These are phyloP conservation scores for Coilia nasus DNA, from an alignment of 2,797 vertebrate genomes.

Conservation along the genomic window DNA sequence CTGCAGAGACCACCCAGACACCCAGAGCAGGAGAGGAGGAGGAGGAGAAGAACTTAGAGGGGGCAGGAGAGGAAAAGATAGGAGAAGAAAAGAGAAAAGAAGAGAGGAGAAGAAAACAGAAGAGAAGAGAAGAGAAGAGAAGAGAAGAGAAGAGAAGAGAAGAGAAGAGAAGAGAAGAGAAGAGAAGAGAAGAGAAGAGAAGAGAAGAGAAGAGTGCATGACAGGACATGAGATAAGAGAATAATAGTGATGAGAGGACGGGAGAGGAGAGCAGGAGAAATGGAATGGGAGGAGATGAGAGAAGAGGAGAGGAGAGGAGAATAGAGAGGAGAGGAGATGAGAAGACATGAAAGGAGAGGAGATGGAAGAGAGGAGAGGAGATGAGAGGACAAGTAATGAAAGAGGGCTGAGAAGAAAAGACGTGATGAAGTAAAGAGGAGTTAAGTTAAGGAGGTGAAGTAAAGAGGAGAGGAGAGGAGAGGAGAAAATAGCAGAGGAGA, in stretches of 20 bases:
- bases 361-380: background rate
- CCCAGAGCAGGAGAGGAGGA: background rate
- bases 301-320: background rate
- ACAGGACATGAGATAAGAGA: conserved; percentile 45
- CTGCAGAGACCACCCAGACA: conserved; percentile 1
- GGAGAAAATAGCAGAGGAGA: background rate
- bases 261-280: background rate
- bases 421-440: too few species aligned
- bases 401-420: too few species aligned
- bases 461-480: conserved; percentile 29
- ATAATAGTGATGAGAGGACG: background rate
- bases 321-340: background rate
- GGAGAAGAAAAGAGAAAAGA: background rate
- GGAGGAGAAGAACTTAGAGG: too few species aligned
- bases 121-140: background rate
- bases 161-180: background rate
- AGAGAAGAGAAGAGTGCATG: background rate
- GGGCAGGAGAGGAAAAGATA: background rate
- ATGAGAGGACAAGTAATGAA: background rate
- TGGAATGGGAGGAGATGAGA: background rate
- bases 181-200: background rate
- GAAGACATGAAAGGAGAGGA: background rate
- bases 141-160: background rate
- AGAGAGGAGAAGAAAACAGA: too few species aligned
- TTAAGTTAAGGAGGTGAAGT: conserved; percentile 44